Evolutionary conservation across 2,113 vertebrate species (phyloP), one percentile per base, ranked within the genome.

Genomic region (Malurus elegans): DNA sequence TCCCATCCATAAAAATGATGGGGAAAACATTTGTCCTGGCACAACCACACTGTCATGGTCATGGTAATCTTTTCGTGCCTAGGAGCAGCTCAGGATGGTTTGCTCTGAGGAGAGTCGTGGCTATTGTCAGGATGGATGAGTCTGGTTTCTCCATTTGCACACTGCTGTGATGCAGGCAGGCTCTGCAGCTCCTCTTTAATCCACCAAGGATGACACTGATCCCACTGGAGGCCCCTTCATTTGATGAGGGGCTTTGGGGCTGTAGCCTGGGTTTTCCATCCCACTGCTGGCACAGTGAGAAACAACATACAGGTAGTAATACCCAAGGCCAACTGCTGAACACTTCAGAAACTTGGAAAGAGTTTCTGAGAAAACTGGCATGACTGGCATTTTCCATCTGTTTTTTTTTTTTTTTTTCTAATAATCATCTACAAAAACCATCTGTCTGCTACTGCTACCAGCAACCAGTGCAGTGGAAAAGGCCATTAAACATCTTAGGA

Each of bases 271-370:
- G 18, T 31, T 91, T 95, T 81, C 36, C 57, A 54, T 92, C 53
- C 15, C 62, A 25, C 31, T 54, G 45, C 8, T 94, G 89, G 64
- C 45, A 54, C 14, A 65, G 54, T 32, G 45, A 87, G 54, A 93
- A 87, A 90, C 36, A 80, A 92, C 34, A 60, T 92, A 60, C 91
- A 94, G 76, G 82, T 94, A 74, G 64, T 73, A 83, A 60, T n/a
- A 47, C 23, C 74, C 51, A 44, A 10, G 23, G 53, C 73, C 91
- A 87, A 82, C 19, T 85, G 69, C 57, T 65, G n/a, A n/a, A 42
- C 10, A 2, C 57, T 88, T 84, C 66, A 90, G 50, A 95, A 91
- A 82, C 66, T 73, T 95, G 91, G 86, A 91, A 76, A 79, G 54
- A 79, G 45, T 57, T 81, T 86, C 86, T 57, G 48, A 81, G 86